phyloP scores from a whole-genome alignment of 2,113 vertebrate species.

The Acinonyx jubatus region DNA sequence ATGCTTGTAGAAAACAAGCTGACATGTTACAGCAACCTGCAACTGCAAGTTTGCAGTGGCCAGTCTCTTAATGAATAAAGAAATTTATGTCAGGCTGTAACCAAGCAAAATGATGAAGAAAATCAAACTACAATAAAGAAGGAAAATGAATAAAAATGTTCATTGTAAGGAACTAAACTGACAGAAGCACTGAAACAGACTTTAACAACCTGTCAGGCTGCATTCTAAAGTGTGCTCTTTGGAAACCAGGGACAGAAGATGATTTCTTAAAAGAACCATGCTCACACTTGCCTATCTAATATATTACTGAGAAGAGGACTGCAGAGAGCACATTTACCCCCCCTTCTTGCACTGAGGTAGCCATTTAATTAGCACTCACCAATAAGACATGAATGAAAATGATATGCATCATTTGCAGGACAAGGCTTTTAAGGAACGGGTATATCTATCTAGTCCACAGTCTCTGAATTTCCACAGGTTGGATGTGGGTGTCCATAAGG shows the following conservation, averaged over 20 bases:
- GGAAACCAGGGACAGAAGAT: background rate
- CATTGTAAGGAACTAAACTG: background rate
- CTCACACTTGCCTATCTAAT: background rate
- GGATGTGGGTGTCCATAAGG: background rate
- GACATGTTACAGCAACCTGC: background rate
- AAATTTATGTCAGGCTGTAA: constrained; percentile 41
- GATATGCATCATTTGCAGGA: background rate
- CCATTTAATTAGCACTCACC: background rate
- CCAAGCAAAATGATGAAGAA: constrained; percentile 36
- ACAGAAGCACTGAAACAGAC: background rate
- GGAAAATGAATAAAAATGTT: constrained; percentile 44
- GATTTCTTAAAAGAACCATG: background rate
- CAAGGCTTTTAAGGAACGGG: background rate
- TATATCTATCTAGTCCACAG: too few species aligned
- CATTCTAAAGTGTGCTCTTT: background rate
- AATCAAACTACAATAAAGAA: constrained; percentile 6
- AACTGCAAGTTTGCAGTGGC: background rate
- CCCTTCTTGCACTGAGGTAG: background rate
- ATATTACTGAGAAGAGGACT: background rate
- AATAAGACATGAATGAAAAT: background rate
- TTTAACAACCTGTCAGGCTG: background rate
- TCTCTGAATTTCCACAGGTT: background rate
- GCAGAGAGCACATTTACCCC: rapidly evolving
- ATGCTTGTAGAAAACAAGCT: constrained; percentile 4
- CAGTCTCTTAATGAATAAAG: constrained; percentile 25